Conservation (phyloP, 2,797 vertebrate species). For the Ctenopoma kingsleyae region DNA sequence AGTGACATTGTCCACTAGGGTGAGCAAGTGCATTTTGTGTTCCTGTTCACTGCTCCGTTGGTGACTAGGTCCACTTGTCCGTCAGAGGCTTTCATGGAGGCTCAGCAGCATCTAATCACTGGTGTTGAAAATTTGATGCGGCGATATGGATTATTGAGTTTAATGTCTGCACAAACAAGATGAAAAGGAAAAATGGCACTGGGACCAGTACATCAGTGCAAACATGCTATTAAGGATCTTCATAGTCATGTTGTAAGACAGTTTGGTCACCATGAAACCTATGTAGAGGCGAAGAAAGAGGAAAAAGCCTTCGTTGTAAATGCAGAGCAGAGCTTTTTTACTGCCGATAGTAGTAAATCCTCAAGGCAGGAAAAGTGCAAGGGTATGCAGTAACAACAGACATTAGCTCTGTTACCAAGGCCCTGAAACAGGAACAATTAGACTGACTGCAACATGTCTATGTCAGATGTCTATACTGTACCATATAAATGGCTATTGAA, state of each 20-base stretch:
- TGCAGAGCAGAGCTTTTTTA: no score
- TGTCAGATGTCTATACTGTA: neutral
- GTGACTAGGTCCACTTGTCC: no score
- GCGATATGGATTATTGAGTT: neutral
- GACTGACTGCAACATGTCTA: neutral
- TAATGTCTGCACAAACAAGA: neutral
- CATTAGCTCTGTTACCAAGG: no score
- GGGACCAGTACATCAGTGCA: neutral
- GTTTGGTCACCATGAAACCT: no score
- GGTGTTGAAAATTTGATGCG: neutral
- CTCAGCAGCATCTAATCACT: neutral
- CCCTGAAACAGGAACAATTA: neutral
- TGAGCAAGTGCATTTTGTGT: neutral
- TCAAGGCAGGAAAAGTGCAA: no score
- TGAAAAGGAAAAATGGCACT: neutral
- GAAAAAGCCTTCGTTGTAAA: no score
- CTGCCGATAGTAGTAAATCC: no score
- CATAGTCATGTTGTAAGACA: no score
- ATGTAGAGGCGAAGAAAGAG: no score
- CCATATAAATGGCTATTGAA: neutral
- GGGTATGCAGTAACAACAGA: no score
- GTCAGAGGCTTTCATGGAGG: neutral
- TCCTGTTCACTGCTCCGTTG: no score
- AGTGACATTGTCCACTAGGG: conserved; percentile 10
- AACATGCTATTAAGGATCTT: neutral